Evolutionary conservation across 2,113 vertebrate species (phyloP), one percentile per base, ranked within the genome.

Genomic region (Nyctereutes procyonoides): DNA sequence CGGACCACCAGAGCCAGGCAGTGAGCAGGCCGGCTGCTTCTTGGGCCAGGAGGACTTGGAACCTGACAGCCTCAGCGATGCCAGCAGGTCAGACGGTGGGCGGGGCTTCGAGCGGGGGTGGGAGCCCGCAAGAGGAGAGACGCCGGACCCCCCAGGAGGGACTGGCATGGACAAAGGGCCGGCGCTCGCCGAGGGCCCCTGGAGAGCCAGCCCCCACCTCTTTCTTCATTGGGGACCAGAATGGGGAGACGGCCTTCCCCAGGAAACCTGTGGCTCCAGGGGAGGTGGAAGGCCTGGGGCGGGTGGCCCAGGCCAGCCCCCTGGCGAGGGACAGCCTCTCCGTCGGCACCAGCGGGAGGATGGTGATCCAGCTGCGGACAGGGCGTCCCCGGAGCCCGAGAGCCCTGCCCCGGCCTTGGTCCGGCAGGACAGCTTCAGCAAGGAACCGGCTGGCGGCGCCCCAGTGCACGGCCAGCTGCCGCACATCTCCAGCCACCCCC

Each of bases 351-450:
- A 92, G 97, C 0, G 98, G 99, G 82, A 98, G 98, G 92, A 97
- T 98, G 92, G 97, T 97, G 35, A 81, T 98, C 82, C 99, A 99
- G 1, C 97, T 99, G 82, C 85, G 26, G 8, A 0, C 84, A 0
- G 67, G 77, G n/a, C 65, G 7, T 35, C 97, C 43, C 82, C 89
- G 0, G 97, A 92, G 35, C 98, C 99, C 6, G 63, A 97, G 63
- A 97, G 98, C 88, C 97, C 98, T 67, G 71, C 93, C 0, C 86
- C 97, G 0, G 97, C 98, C 17, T 99, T 99, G 79, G 96, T 99
- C 90, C 99, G 99, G 76, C 99, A 99, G 96, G 99, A 99, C 97
- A 99, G 99, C 98, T 99, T 99, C 99, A 99, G 99, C 98, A 99
- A 99, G 99, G 99, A 99, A 96, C 98, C 98, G 16, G 98, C 99